Evolutionary conservation across 1,140 invertebrate genomes (phyloP).

Genomic region (Tenebrio molitor): DNA sequence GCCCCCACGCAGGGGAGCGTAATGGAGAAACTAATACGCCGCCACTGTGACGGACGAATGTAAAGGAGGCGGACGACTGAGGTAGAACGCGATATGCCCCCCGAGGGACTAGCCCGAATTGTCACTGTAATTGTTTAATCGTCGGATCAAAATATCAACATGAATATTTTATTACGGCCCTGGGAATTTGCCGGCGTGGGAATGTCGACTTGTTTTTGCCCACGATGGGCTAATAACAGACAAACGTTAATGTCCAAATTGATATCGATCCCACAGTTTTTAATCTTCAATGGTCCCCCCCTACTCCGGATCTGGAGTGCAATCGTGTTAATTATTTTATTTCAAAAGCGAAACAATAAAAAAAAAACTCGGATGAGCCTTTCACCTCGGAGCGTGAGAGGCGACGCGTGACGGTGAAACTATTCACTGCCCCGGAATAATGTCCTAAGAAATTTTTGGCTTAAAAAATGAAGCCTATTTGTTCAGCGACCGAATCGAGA

Average conservation of each 20-base stretch:
- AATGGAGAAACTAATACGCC: constrained; percentile 33
- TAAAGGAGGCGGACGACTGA: constrained; percentile 29
- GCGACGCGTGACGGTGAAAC: too few relatives aligned
- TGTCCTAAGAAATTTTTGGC: too few relatives aligned
- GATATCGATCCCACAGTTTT: too few relatives aligned
- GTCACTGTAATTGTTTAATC: constrained; percentile 50
- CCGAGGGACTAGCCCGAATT: constrained; percentile 31
- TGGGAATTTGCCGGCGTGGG: constrained; percentile 43
- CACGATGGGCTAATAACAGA: neutral
- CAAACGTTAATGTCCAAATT: neutral
- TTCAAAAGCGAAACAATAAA: too few relatives aligned
- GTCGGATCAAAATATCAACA: constrained; percentile 47
- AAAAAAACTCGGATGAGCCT: too few relatives aligned
- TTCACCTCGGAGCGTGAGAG: too few relatives aligned
- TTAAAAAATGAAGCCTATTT: too few relatives aligned
- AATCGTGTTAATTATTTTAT: too few relatives aligned
- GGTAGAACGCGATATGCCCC: constrained; percentile 37
- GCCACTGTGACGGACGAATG: constrained; percentile 34
- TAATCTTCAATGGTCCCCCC: too few relatives aligned
- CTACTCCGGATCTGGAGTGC: too few relatives aligned
- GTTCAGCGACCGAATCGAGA: too few relatives aligned
- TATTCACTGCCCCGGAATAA: too few relatives aligned
- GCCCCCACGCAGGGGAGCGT: constrained; percentile 7
- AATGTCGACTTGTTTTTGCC: constrained; percentile 29
- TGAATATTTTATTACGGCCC: constrained; percentile 44